These are phyloP conservation scores for Spermophilus dauricus DNA, from an alignment of 2,113 vertebrate species.

Conservation along the genomic window DNA sequence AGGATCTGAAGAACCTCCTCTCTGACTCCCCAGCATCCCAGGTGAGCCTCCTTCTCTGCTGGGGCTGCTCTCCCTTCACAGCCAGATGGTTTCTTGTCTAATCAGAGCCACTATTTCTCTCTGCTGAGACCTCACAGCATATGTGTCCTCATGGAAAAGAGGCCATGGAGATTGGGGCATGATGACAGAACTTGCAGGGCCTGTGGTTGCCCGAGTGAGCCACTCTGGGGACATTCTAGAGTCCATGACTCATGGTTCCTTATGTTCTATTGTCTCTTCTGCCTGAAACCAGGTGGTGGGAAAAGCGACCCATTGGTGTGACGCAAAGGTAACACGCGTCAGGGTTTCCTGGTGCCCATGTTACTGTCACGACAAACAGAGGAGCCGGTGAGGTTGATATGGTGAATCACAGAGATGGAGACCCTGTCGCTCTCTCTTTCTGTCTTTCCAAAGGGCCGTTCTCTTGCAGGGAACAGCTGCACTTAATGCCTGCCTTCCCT, in stretches of 20 bases:
- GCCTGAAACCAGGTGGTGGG: background rate
- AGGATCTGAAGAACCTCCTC: background rate
- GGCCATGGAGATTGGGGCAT: background rate
- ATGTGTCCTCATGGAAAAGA: background rate
- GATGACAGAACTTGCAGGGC: background rate
- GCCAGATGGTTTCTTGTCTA: too few species aligned
- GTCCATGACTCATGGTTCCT: too few species aligned
- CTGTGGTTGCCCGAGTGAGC: background rate
- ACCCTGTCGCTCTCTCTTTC: background rate
- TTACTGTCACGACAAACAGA: background rate
- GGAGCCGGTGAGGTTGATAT: too few species aligned
- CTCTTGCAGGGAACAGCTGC: too few species aligned
- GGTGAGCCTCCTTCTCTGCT: too few species aligned
- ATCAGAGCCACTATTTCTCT: background rate
- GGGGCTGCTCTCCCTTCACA: too few species aligned
- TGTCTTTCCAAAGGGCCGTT: too few species aligned
- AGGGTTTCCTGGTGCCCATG: background rate
- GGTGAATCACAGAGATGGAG: background rate
- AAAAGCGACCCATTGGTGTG: background rate
- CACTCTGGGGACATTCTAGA: background rate
- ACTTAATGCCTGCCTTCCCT: too few species aligned
- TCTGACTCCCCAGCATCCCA: background rate
- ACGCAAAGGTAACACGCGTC: background rate
- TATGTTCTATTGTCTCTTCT: background rate
- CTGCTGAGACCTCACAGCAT: background rate